Evolutionary conservation across 2,888 invertebrate genomes (phyloP), one percentile per base, ranked within the genome.

Genomic region (Cantharis flavilabris): DNA sequence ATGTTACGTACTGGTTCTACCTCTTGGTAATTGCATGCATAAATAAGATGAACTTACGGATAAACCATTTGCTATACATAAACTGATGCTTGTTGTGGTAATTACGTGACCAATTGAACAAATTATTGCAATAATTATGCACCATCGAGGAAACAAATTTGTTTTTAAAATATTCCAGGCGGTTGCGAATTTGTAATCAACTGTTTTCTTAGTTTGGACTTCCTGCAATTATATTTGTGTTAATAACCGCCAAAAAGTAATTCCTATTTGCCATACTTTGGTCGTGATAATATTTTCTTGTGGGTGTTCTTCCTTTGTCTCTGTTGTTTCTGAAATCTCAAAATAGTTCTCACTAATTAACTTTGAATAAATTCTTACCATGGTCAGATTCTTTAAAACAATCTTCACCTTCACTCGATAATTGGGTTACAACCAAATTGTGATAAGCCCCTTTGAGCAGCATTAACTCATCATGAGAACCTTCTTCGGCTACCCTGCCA

Each of bases 401-500:
- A 7, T 49, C n/a, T 1, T 7, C 49, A 11, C 7, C 11, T 0
- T n/a, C 65, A n/a, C 23, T 23, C 10, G 10, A 69, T 20, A 18
- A 28, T 63, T 79, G 90, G 89, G 79, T 89, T 82, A 83, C 87
- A 89, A 81, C 90, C 88, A 76, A 93, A 87, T 90, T 89, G 78
- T 92, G 92, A 84, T 96, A 96, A n/a, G 73, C 14, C 65, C 94
- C 94, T 72, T 91, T 90, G 3, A 88, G 88, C 28, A 89, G 88
- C 76, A 95, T 87, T 0, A 96, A 90, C 82, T 95, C 90, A 0
- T 89, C 84, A 86, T 96, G 95, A 0, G 91, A 93, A 75, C 96
- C 96, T 76, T 89, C 89, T 84, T 96, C 96, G 2, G 90, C 92
- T 16, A 96, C 91, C 75, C 87, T 88, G 11, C 95, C 96, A 73